These are phyloP conservation scores for Mormyrus proboscirostris DNA, from an alignment of 2,797 vertebrate genomes.

Conservation along the genomic window DNA sequence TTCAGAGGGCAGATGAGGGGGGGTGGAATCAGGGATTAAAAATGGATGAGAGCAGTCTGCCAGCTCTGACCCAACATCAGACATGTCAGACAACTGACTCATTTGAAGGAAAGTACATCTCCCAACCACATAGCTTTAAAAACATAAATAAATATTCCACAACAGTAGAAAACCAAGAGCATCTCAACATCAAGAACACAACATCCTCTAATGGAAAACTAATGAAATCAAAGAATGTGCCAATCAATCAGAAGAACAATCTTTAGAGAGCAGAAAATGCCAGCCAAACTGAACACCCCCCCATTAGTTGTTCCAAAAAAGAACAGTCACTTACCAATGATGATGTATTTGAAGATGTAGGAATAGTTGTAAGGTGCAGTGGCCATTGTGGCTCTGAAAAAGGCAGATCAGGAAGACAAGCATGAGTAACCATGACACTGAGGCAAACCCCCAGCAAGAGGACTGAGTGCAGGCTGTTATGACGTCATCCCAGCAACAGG, in stretches of 20 bases:
- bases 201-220: neutral
- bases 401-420: constrained; percentile 31
- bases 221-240: neutral
- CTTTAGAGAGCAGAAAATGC: neutral
- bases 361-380: constrained; percentile 99
- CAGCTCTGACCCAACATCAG: neutral
- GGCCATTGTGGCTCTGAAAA: constrained; percentile 90
- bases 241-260: neutral
- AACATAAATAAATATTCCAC: neutral
- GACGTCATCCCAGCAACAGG: neutral
- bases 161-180: neutral
- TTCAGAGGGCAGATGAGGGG: neutral
- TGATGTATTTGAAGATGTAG: constrained; percentile 99
- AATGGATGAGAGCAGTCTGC: neutral
- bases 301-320: neutral
- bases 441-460: neutral
- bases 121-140: neutral
- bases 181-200: neutral
- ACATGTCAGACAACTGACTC: neutral
- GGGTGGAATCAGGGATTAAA: neutral
- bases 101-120: neutral
- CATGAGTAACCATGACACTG: neutral
- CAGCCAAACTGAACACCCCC: too few relatives aligned
- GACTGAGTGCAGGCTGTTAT: neutral
- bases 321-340: constrained; percentile 83